A percentile compares a stretch with the other conserved stretches of the same genome.
Conservation (phyloP, 2,797 vertebrate species). For the Liasis olivaceus region DNA sequence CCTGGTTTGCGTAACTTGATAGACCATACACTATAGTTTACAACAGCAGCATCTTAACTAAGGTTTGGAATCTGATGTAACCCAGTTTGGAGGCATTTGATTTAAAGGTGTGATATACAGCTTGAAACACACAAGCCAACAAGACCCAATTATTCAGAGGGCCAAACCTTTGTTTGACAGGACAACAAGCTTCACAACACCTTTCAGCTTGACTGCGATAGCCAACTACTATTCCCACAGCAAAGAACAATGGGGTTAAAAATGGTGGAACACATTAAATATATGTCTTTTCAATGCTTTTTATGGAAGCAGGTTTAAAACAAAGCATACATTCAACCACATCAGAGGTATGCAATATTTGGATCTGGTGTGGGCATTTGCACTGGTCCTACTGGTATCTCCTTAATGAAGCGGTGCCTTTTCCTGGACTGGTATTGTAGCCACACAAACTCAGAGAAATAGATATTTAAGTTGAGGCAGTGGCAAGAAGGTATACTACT, state of each 20-base stretch:
- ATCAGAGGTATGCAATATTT: not conserved
- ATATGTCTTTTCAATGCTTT: not conserved
- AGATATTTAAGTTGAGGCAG: not conserved
- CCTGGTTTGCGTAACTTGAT: not conserved
- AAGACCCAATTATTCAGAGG: not conserved
- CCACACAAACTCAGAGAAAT: not conserved
- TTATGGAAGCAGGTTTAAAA: not conserved
- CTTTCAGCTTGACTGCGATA: not conserved
- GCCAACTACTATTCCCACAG: not conserved
- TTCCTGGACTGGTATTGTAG: not conserved
- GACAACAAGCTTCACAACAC: not conserved
- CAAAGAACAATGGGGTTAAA: not conserved
- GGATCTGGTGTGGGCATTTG: not conserved
- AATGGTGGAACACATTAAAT: not conserved
- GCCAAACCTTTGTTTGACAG: not conserved
- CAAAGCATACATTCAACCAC: not conserved
- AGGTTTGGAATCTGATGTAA: not conserved
- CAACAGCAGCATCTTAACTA: not conserved
- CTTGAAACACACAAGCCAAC: not conserved
- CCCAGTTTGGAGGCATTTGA: not conserved
- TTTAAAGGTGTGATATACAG: not conserved
- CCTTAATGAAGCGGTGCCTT: not conserved
- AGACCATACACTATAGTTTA: not conserved
- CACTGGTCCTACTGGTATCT: not conserved
- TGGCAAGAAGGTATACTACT: not conserved